Evolutionary conservation across 2,113 vertebrate species (phyloP).

Genomic region (Coregonus clupeaformis): DNA sequence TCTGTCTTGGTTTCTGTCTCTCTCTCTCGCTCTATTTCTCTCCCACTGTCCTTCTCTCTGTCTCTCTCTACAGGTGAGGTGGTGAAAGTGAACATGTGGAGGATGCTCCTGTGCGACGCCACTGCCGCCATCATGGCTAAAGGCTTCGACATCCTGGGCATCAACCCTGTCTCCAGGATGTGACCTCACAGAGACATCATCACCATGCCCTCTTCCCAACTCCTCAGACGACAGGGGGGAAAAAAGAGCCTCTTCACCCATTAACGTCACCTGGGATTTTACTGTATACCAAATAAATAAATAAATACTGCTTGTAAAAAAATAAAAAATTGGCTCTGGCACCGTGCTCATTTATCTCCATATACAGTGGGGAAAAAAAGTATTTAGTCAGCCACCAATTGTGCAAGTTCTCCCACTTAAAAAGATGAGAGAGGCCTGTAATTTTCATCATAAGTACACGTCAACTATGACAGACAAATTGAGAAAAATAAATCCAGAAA

Average conservation of each 20-base stretch:
- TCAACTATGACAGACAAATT: no score
- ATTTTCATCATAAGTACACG: no score
- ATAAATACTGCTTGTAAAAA: slow-evolving; percentile 9
- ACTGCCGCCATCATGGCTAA: slow-evolving; percentile 90
- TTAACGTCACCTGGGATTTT: not conserved
- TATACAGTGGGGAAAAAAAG: no score
- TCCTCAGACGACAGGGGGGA: not conserved
- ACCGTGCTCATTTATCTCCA: slow-evolving; percentile 16
- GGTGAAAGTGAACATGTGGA: slow-evolving; percentile 93
- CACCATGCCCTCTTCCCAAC: not conserved
- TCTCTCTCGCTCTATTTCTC: no score
- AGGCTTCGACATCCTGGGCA: slow-evolving; percentile 90
- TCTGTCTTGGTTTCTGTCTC: not conserved
- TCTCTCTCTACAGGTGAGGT: slow-evolving; percentile 80
- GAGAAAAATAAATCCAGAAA: no score
- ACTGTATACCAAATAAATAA: not conserved
- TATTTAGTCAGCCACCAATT: no score
- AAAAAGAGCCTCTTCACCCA: not conserved
- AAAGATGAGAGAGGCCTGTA: no score
- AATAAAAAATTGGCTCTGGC: not conserved
- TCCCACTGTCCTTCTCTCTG: not conserved
- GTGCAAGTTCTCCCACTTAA: no score
- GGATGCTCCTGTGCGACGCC: slow-evolving; percentile 92
- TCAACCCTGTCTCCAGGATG: slow-evolving; percentile 93
- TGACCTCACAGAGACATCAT: slow-evolving; percentile 52